Conservation (phyloP, 2,888 invertebrate genomes). For the Nycteola revayana region DNA sequence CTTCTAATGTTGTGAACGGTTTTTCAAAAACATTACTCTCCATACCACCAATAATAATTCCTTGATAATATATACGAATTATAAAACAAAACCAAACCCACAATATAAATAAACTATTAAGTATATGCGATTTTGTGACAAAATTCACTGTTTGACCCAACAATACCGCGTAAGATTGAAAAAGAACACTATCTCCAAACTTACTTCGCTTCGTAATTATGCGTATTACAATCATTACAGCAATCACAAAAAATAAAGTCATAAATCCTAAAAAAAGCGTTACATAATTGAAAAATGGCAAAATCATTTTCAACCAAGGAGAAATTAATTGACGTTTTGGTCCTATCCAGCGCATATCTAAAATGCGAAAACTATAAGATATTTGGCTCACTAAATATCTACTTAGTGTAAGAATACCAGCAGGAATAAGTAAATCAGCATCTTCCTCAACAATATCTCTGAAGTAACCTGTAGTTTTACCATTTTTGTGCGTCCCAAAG, state of each 20-base stretch:
- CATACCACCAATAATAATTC: conserved; percentile 47
- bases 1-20: conserved; percentile 36
- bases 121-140: conserved; percentile 37
- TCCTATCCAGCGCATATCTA: conserved; percentile 47
- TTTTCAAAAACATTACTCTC: conserved; percentile 45
- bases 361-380: conserved; percentile 35
- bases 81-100: conserved; percentile 63
- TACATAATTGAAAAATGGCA: conserved; percentile 41
- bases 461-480: conserved; percentile 35
- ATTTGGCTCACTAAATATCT: conserved; percentile 39
- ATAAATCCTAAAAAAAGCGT: conserved; percentile 37
- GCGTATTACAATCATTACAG: conserved; percentile 27
- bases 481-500: conserved; percentile 36
- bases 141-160: conserved; percentile 49
- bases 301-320: conserved; percentile 45
- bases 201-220: conserved; percentile 13
- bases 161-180: conserved; percentile 33
- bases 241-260: conserved; percentile 30
- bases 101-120: conserved; percentile 44
- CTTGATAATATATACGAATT: conserved; percentile 55
- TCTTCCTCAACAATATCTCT: conserved; percentile 37
- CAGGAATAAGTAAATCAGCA: conserved; percentile 47
- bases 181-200: background rate
- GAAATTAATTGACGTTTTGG: conserved; percentile 45
- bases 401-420: conserved; percentile 31